A percentile compares a stretch with the other conserved stretches of the same genome.
Evolutionary conservation across 2,888 invertebrate species (phyloP).

Genomic region (Acrobasis suavella): DNA sequence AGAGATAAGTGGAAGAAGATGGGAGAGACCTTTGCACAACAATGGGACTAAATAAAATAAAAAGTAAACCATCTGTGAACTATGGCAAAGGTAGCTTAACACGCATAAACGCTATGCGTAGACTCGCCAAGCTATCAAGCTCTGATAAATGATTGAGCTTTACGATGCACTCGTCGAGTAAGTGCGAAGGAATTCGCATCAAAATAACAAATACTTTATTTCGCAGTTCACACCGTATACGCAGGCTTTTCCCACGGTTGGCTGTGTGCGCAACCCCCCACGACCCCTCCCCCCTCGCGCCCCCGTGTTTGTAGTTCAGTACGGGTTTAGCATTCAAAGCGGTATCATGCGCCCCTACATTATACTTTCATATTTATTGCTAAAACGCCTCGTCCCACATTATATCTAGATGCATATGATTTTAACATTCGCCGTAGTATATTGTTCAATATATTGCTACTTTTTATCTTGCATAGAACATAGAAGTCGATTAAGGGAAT

Average conservation of each 20-base stretch:
- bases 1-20: too few relatives aligned
- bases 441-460: too few relatives aligned
- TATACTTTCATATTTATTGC: slow-evolving; percentile 78
- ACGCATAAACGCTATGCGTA: too few relatives aligned
- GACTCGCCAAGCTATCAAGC: too few relatives aligned
- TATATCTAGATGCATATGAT: slow-evolving; percentile 41
- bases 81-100: too few relatives aligned
- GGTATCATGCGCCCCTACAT: slow-evolving; percentile 70
- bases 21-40: too few relatives aligned
- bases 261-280: slow-evolving; percentile 56
- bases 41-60: too few relatives aligned
- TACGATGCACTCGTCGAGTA: slow-evolving; percentile 32
- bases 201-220: slow-evolving; percentile 63
- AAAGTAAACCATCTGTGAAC: too few relatives aligned
- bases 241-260: slow-evolving; percentile 75
- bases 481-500: too few relatives aligned
- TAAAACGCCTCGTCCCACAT: slow-evolving; percentile 65
- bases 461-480: too few relatives aligned
- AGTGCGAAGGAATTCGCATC: slow-evolving; percentile 58
- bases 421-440: too few relatives aligned
- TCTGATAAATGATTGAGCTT: slow-evolving; percentile 23
- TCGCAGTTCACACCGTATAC: slow-evolving; percentile 62
- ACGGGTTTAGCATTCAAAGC: slow-evolving; percentile 78
- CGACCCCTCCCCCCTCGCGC: slow-evolving; percentile 49
- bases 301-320: slow-evolving; percentile 73